A percentile compares a stretch with the other conserved stretches of the same genome.
phyloP scores from a whole-genome alignment of 2,888 invertebrate species.

The Hypsopygia costalis region DNA sequence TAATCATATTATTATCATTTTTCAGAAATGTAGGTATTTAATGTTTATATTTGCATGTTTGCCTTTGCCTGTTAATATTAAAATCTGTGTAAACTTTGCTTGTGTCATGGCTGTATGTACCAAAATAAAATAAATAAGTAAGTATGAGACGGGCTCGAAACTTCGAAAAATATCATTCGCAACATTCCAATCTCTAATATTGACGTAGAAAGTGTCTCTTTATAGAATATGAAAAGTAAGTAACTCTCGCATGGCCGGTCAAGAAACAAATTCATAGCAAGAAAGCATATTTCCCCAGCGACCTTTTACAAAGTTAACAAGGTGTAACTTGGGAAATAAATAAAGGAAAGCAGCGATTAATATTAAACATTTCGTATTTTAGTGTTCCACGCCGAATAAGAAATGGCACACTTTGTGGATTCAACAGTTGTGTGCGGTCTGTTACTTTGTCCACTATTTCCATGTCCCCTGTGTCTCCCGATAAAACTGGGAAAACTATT shows the following conservation, averaged over 20 bases:
- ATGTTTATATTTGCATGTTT: too few relatives aligned
- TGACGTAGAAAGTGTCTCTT: slow-evolving; percentile 18
- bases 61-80: too few relatives aligned
- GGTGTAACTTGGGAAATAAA: slow-evolving; percentile 73
- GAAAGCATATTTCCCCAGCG: slow-evolving; percentile 71
- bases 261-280: slow-evolving; percentile 60
- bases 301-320: slow-evolving; percentile 75
- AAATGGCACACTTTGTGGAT: slow-evolving; percentile 14
- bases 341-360: slow-evolving; percentile 62
- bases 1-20: too few relatives aligned
- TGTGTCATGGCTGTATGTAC: too few relatives aligned
- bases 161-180: too few relatives aligned
- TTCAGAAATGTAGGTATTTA: too few relatives aligned
- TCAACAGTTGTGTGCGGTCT: background rate
- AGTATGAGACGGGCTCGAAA: too few relatives aligned
- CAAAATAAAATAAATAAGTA: too few relatives aligned
- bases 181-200: background rate
- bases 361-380: slow-evolving; percentile 51
- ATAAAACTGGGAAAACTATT: background rate
- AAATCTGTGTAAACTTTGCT: too few relatives aligned
- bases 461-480: background rate
- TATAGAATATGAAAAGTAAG: slow-evolving; percentile 33
- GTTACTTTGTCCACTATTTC: background rate
- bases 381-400: slow-evolving; percentile 17
- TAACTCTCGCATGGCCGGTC: slow-evolving; percentile 43